These are phyloP conservation scores for Drosophila bifasciata DNA, from an alignment of 1,140 invertebrate genomes.

Conservation along the genomic window DNA sequence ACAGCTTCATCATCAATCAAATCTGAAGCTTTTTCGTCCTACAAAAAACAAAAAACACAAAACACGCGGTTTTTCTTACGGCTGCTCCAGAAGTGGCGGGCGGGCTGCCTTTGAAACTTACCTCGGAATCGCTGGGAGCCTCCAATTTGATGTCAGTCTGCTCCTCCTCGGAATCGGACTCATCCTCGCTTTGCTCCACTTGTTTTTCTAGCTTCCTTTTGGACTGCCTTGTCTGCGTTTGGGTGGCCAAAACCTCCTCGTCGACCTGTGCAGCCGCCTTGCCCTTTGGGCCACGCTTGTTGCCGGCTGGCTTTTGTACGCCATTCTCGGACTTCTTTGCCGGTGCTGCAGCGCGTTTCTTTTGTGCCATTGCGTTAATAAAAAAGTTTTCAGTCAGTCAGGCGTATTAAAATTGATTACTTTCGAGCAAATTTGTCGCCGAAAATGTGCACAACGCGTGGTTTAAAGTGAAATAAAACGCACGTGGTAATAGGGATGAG, in stretches of 20 bases:
- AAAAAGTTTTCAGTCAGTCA: not conserved
- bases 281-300: conserved; percentile 43
- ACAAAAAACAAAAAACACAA: not conserved
- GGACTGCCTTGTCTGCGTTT: conserved; percentile 30
- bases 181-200: conserved; percentile 48
- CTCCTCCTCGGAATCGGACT: conserved; percentile 53
- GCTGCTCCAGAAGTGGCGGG: not conserved
- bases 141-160: conserved; percentile 24
- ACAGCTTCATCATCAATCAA: conserved; percentile 47
- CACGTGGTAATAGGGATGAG: conserved; percentile 47
- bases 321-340: conserved; percentile 36
- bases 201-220: conserved; percentile 42
- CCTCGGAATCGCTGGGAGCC: conserved; percentile 57
- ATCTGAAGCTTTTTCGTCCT: conserved; percentile 28
- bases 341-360: conserved; percentile 40
- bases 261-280: conserved; percentile 25
- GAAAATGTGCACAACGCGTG: conserved; percentile 27
- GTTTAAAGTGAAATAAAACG: conserved; percentile 25
- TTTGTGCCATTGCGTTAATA: conserved; percentile 51
- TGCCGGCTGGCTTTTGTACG: conserved; percentile 16
- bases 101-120: conserved; percentile 2
- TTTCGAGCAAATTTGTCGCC: not conserved
- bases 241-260: conserved; percentile 27
- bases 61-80: not conserved
- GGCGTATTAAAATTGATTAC: conserved; percentile 1